Percentiles rank a stretch among this genome's conserved stretches.
Evolutionary conservation across 1,140 invertebrate species (phyloP).

Genomic region (Drosophila sp.): DNA sequence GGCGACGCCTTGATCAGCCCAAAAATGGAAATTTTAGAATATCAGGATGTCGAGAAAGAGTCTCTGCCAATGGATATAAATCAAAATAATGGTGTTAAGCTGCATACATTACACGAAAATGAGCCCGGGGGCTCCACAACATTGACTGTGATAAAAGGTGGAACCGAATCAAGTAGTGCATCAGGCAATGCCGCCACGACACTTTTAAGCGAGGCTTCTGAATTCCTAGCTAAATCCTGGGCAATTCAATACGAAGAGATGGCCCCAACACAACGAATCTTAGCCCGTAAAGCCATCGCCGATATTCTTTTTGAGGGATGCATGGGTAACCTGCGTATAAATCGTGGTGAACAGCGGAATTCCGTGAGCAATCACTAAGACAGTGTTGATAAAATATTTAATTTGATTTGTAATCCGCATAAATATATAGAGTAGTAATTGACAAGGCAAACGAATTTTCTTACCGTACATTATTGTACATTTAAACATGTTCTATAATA

Average conservation of each 20-base stretch:
- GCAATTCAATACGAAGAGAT: slow-evolving; percentile 78
- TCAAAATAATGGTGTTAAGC: background rate
- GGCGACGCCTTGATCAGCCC: background rate
- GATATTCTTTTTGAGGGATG: slow-evolving; percentile 78
- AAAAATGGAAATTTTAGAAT: slow-evolving; percentile 1
- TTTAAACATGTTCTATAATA: too few relatives aligned
- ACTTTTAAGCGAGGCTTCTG: slow-evolving; percentile 59
- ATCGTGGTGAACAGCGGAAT: slow-evolving; percentile 46
- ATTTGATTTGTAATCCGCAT: background rate
- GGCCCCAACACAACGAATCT: slow-evolving; percentile 62
- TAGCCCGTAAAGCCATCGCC: slow-evolving; percentile 74
- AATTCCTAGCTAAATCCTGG: slow-evolving; percentile 73
- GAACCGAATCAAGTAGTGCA: background rate
- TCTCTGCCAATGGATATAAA: background rate
- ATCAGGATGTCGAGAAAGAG: background rate
- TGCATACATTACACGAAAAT: background rate
- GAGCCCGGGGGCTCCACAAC: slow-evolving; percentile 24
- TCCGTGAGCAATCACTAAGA: slow-evolving; percentile 43
- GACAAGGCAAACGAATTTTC: background rate
- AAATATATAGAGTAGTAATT: background rate
- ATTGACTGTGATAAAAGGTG: slow-evolving; percentile 4
- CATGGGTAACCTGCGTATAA: slow-evolving; percentile 74
- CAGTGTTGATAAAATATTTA: slow-evolving; percentile 2
- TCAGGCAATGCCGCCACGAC: background rate
- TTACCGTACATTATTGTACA: too few relatives aligned